Evolutionary conservation across 2,888 invertebrate genomes (phyloP).

Genomic region (Acanthacorydalis orientalis): DNA sequence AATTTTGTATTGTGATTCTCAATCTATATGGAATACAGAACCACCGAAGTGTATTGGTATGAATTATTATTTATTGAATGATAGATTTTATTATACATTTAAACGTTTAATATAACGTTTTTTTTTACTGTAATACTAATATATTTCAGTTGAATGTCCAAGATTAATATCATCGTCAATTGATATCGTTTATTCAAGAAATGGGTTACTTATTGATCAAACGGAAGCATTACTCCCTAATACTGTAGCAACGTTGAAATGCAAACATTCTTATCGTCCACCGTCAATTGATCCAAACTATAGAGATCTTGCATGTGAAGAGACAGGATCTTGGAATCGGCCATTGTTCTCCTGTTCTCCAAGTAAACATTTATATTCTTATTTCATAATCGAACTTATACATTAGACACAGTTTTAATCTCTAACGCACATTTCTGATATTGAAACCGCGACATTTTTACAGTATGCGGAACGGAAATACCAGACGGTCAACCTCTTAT

Average conservation of each 20-base stretch:
- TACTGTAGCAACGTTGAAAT: not conserved
- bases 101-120: not conserved
- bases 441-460: no score
- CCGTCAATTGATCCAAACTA: not conserved
- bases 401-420: no score
- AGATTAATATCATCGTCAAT: not conserved
- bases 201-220: not conserved
- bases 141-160: constrained; percentile 2
- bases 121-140: no score
- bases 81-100: not conserved
- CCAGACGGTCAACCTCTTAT: not conserved
- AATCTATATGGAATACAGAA: not conserved
- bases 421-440: no score
- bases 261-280: not conserved
- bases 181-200: not conserved
- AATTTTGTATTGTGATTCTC: not conserved
- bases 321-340: not conserved
- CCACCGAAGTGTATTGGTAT: not conserved
- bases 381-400: not conserved
- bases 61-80: not conserved
- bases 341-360: not conserved
- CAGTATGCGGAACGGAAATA: constrained; percentile 1
- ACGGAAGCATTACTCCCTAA: not conserved
- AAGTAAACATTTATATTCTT: not conserved
- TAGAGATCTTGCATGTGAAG: not conserved